A percentile compares a stretch with the other conserved stretches of the same genome.
phyloP scores from a whole-genome alignment of 1,140 invertebrate genomes.

The Drosophila bocqueti region DNA sequence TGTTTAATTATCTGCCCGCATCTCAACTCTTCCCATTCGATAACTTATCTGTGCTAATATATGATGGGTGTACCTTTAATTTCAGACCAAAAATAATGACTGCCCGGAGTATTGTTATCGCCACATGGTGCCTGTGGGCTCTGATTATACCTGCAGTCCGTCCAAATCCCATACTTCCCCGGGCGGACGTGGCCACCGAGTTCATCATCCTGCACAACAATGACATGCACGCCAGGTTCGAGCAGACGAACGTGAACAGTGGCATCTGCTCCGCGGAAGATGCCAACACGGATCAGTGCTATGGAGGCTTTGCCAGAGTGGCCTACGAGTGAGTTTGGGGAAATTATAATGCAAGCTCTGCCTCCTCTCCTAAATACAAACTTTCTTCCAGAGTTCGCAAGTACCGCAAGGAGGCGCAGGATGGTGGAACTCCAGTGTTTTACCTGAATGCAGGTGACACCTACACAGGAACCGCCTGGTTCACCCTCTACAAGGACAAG shows the following conservation, averaged over 20 bases:
- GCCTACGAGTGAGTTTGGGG: slow-evolving; percentile 86
- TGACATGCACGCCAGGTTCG: slow-evolving; percentile 95
- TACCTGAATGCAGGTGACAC: slow-evolving; percentile 96
- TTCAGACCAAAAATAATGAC: slow-evolving; percentile 26
- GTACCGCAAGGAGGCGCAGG: slow-evolving; percentile 86
- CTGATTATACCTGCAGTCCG: slow-evolving; percentile 13
- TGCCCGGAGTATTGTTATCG: slow-evolving; percentile 25
- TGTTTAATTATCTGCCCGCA: neutral
- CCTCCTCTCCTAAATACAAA: neutral
- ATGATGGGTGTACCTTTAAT: neutral
- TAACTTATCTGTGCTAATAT: slow-evolving; percentile 12
- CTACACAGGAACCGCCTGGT: slow-evolving; percentile 94
- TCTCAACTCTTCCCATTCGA: neutral
- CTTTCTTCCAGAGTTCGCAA: slow-evolving; percentile 86
- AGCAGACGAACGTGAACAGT: slow-evolving; percentile 90
- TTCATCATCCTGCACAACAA: slow-evolving; percentile 93
- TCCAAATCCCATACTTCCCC: slow-evolving; percentile 52
- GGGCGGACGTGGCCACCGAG: slow-evolving; percentile 85
- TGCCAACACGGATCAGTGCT: slow-evolving; percentile 88
- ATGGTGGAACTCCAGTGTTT: slow-evolving; percentile 87
- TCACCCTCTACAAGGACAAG: slow-evolving; percentile 91
- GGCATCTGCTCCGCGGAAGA: slow-evolving; percentile 88
- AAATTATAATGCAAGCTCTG: no score
- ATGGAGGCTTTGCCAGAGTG: slow-evolving; percentile 93
- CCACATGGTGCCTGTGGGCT: slow-evolving; percentile 10